These are phyloP conservation scores for Cirrhinus molitorella DNA, from an alignment of 2,797 vertebrate species.

Conservation along the genomic window DNA sequence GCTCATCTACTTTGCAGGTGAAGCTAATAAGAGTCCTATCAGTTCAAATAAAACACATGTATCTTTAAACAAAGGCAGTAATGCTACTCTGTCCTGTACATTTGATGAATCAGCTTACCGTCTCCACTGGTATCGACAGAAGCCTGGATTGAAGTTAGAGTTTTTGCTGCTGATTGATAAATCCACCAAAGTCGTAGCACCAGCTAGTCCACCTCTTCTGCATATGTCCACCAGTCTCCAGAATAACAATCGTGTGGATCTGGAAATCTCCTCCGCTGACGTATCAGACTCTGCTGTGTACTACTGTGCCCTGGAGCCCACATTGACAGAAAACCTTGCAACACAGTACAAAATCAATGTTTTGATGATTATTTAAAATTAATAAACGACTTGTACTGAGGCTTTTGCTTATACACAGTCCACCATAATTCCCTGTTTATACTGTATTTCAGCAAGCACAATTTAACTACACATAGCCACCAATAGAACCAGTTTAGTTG, in stretches of 20 bases:
- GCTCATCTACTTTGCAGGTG: background rate
- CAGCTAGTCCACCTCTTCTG: background rate
- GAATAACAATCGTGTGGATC: slow-evolving; percentile 2
- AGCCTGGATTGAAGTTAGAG: slow-evolving; percentile 10
- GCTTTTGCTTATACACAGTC: too few species aligned
- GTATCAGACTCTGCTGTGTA: background rate
- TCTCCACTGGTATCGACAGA: slow-evolving; percentile 44
- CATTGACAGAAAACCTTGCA: background rate
- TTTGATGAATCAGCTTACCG: background rate
- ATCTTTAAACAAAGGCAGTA: background rate
- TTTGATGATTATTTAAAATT: background rate
- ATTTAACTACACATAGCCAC: too few species aligned
- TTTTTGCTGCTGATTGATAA: slow-evolving; percentile 22
- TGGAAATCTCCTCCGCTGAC: slow-evolving; percentile 13
- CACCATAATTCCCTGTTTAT: too few species aligned
- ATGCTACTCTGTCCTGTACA: slow-evolving; percentile 30
- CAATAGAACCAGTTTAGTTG: too few species aligned
- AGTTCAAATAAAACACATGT: background rate
- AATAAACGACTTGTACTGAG: background rate
- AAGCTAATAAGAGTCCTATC: background rate
- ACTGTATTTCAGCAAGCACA: too few species aligned
- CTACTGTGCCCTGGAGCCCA: too few species aligned
- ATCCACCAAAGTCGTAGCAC: background rate
- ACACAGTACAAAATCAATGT: background rate
- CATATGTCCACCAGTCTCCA: slow-evolving; percentile 9